Evolutionary conservation across 2,113 vertebrate genomes (phyloP), one percentile per base, ranked within the genome.

Genomic region (Mesocricetus auratus): DNA sequence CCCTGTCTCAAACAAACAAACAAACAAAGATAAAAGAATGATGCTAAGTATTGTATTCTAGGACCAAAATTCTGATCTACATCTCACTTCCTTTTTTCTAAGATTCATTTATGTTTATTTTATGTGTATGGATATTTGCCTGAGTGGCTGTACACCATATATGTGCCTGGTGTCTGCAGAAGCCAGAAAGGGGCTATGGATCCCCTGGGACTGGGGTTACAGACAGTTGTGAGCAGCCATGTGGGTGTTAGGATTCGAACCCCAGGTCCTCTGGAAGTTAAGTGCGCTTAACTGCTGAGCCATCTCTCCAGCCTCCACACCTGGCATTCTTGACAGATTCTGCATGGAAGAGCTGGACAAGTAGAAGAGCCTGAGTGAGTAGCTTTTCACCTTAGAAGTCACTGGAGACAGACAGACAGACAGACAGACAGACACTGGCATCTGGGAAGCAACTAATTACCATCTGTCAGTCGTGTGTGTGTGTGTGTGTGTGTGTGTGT

Each of bases 391-490:
- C 88, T 93, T 62, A 75, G 82, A 94, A 94, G 94, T 86, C 10
- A 31, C 19, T 73, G 66, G 77, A 66, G 73, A 97, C 66, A 71
- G 73, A 97, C 95, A 97, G 83, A 86, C 56, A 33, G 56, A 58
- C n/a, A 66, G 73, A 97, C 66, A 71, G 73, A 97, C 95, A 97
- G 83, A 86, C 56, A 33, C 39, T 95, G 89, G 89, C 77, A 94
- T 91, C 94, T 95, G 82, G 86, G 78, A 97, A 85, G 60, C 74
- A n/a, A n/a, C 82, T 97, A 95, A 96, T 97, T 97, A 96, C 91
- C 95, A 42, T 95, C 95, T 96, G 95, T 78, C 42, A 71, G 42
- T 74, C 68, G n/a, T n/a, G n/a, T n/a, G n/a, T n/a, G n/a, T n/a
- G n/a, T n/a, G n/a, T n/a, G n/a, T n/a, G n/a, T n/a, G n/a, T n/a